Base-by-base conservation (phyloP, 2,888 invertebrate species). In the Melikaiella ostensackeni region DNA sequence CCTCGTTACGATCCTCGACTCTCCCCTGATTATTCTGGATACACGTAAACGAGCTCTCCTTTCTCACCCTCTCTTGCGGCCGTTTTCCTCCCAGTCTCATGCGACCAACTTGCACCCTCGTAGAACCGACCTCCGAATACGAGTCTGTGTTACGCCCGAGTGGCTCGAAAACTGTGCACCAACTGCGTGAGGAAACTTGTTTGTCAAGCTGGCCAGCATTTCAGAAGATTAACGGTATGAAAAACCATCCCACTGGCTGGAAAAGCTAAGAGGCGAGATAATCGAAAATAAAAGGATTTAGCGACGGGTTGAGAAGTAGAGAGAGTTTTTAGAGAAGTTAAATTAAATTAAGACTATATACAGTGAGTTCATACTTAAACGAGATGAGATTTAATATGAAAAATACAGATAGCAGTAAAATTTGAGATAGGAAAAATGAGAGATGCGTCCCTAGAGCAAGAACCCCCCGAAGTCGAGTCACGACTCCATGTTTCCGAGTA, bases 21-120 rank as follows among this genome's bases (percentile, higher is more conserved):
- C 77, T 46, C 74, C 81, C 83, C 80, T 86, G 85, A 86, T 86
- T 86, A 86, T 85, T 84, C 83, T 77, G 74, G 80, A 84, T 82
- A 80, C 82, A 80, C 83, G 84, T 85, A 84, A 86, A 86, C 85
- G 85, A 66, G 74, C 50, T 61, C 13, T 46, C 21, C 62, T 75
- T 77, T 64, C 64, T 55, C 70, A 61, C 33, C 62, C 70, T 46
- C 42, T 77, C 75, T 70, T 76, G 59, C 5, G 59, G 27, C 35
- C 57, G 57, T 76, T 76, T 66, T 62, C 76, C 76, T 73, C 30
- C 46, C 62, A 59, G 75, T 42, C 75, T 64, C 66, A 35, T 66
- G 42, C 8, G 62, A 61, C 62, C 73, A 35, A 63, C 50, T 66
- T 19, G 27, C 66, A 42, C 64, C n/a, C 64, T 21, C 9, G 38